Conservation (phyloP, 35 echinoderm and acorn worm genomes). For the Apostichopus parvimensis region DNA sequence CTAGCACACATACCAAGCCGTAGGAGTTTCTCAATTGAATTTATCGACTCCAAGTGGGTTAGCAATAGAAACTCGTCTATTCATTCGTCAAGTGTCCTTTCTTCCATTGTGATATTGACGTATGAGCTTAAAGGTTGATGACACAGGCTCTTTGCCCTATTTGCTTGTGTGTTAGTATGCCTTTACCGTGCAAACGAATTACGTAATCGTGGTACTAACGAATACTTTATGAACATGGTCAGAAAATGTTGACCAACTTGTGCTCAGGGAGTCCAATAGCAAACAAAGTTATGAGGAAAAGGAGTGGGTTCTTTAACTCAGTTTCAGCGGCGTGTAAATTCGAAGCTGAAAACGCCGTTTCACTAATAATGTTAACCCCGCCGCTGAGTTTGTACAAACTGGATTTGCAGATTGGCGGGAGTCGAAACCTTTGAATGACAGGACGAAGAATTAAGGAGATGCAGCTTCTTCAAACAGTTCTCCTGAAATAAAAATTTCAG, state of each 20-base stretch:
- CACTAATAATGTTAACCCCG: not conserved
- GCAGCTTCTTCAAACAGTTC: not conserved
- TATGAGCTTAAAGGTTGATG: slow-evolving; percentile 38
- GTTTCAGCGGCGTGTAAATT: slow-evolving; percentile 1
- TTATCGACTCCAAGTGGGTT: not conserved
- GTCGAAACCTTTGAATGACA: not conserved
- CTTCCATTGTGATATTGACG: slow-evolving; percentile 37
- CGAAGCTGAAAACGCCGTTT: not conserved
- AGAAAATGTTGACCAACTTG: slow-evolving; percentile 1
- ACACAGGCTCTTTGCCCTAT: slow-evolving; percentile 33
- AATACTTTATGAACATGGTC: not conserved
- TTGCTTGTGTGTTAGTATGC: slow-evolving; percentile 27
- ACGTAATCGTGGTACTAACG: slow-evolving; percentile 10
- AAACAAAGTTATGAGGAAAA: slow-evolving; percentile 8
- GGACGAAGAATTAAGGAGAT: not conserved
- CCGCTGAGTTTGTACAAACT: not conserved
- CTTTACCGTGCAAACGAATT: slow-evolving; percentile 40
- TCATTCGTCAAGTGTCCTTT: slow-evolving; percentile 38
- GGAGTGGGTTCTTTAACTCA: slow-evolving; percentile 12
- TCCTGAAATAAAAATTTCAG: not conserved
- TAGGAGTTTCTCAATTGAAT: no score
- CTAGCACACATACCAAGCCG: no score
- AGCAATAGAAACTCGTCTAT: slow-evolving; percentile 8
- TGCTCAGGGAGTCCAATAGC: slow-evolving; percentile 15
- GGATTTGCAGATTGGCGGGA: not conserved